Conservation (phyloP, 2,797 vertebrate species). For the Sternarchorhynchus goeldii region DNA sequence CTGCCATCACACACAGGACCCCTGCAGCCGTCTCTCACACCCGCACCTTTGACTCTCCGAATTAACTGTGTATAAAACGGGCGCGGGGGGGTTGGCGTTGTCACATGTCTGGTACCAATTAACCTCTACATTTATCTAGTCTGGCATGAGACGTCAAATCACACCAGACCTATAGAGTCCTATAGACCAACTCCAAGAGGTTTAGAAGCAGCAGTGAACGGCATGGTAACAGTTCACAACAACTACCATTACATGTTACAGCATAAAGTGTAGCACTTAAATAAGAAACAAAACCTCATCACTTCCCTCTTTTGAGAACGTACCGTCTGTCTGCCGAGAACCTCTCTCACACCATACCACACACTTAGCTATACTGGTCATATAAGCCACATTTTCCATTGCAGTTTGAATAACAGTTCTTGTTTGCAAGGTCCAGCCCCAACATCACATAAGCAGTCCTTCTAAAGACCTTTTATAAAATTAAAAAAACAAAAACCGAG, state of each 20-base stretch:
- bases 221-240: conserved; percentile 28
- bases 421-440: not conserved
- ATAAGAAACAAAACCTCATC: conserved; percentile 19
- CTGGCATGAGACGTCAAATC: not conserved
- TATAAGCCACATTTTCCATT: conserved; percentile 6
- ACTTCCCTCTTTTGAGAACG: too few relatives aligned
- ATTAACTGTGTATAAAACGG: conserved; percentile 27
- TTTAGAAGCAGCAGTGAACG: conserved; percentile 17
- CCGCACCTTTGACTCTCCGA: conserved; percentile 29
- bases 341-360: not conserved
- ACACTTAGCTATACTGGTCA: conserved; percentile 6
- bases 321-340: conserved; percentile 10
- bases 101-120: conserved; percentile 5
- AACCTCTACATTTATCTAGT: conserved; percentile 2
- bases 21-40: conserved; percentile 40
- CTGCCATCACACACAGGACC: conserved; percentile 34
- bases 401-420: not conserved
- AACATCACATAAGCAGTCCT: not conserved
- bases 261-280: not conserved
- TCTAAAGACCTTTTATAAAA: not conserved
- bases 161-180: not conserved
- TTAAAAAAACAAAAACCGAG: too few relatives aligned
- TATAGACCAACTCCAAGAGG: too few relatives aligned
- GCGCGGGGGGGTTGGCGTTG: not conserved
- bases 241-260: too few relatives aligned